Conservation (phyloP, 2,113 vertebrate species). For the Nesoenas mayeri region DNA sequence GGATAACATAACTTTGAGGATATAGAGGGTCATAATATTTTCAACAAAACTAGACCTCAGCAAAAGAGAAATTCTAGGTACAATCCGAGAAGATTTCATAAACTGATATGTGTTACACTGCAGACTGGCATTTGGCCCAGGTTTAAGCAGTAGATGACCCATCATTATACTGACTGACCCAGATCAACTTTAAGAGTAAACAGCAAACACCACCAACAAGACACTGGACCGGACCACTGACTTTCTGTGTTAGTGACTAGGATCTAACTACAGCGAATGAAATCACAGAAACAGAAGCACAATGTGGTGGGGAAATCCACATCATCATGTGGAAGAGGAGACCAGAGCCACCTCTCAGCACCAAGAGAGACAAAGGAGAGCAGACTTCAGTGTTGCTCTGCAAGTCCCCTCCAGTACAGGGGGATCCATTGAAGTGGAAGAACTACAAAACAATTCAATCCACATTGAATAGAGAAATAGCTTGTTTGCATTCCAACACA, state of each 20-base stretch:
- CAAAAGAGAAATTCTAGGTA: not conserved
- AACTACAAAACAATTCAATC: not conserved
- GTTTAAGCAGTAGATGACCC: not conserved
- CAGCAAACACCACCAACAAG: not conserved
- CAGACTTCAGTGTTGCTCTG: not conserved
- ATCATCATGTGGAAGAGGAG: not conserved
- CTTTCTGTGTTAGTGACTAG: not conserved
- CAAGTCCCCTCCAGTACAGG: not conserved
- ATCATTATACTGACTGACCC: not conserved
- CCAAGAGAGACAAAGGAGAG: not conserved
- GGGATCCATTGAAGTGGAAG: not conserved
- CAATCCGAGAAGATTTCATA: not conserved
- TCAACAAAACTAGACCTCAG: not conserved
- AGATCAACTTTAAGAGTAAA: not conserved
- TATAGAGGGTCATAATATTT: not conserved
- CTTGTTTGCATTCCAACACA: not conserved
- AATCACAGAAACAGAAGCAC: not conserved
- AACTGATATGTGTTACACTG: not conserved
- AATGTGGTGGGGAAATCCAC: not conserved
- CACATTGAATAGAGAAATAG: not conserved
- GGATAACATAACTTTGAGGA: not conserved
- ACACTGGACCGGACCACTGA: accelerated
- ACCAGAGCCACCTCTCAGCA: not conserved
- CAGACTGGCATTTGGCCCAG: not conserved
- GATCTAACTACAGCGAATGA: not conserved